These are phyloP conservation scores for Beris chalybata DNA, from an alignment of 2,888 invertebrate genomes.

Conservation along the genomic window DNA sequence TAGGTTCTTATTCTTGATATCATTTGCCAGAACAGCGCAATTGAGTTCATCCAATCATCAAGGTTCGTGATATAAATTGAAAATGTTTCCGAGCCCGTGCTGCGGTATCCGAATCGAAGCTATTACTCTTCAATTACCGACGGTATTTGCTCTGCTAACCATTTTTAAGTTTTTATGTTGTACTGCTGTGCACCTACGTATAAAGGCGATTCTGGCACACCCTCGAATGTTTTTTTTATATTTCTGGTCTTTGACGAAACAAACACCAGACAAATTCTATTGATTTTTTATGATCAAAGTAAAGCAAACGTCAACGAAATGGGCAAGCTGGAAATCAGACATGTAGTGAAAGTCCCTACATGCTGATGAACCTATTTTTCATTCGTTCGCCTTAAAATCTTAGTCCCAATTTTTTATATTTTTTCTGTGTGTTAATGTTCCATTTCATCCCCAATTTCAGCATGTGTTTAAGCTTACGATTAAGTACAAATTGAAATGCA, in stretches of 20 bases:
- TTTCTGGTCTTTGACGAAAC: slow-evolving; percentile 1
- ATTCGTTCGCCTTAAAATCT: neutral
- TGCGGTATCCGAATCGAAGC: slow-evolving; percentile 1
- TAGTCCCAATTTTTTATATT: too few relatives aligned
- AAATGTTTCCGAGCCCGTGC: neutral
- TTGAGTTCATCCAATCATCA: slow-evolving; percentile 23
- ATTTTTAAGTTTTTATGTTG: neutral
- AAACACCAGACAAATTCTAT: neutral
- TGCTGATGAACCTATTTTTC: slow-evolving; percentile 4
- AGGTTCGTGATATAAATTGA: slow-evolving; percentile 25
- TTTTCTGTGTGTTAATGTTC: neutral
- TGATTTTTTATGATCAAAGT: slow-evolving; percentile 21
- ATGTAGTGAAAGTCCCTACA: neutral
- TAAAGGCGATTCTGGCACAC: neutral
- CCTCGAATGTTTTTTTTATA: neutral
- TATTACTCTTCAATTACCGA: slow-evolving; percentile 26
- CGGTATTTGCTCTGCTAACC: slow-evolving; percentile 7
- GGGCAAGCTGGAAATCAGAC: slow-evolving; percentile 11
- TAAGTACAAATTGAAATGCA: too few relatives aligned
- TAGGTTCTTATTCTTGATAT: neutral
- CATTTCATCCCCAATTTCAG: neutral
- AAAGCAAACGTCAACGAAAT: slow-evolving; percentile 19
- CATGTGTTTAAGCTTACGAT: too few relatives aligned
- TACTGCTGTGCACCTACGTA: neutral
- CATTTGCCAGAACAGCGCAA: slow-evolving; percentile 17